Evolutionary conservation across 2,113 vertebrate species (phyloP), one percentile per base, ranked within the genome.

Genomic region (Plecotus auritus): DNA sequence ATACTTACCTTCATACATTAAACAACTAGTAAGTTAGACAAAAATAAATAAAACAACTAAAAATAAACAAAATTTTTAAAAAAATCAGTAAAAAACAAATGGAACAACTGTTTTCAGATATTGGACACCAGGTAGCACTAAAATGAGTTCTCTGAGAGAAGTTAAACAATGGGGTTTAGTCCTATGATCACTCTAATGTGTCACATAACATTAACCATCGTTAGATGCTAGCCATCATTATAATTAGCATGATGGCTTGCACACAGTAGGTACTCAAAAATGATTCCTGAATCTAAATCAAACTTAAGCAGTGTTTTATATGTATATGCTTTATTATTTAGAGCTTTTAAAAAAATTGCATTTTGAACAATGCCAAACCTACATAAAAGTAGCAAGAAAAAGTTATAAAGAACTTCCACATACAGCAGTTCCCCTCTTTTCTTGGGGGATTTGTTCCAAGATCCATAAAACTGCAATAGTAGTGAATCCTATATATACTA

Each of bases 321-420:
- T 67, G 40, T 17, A 59, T 32, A 80, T 88, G 59, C 59, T 90
- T 91, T 93, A 64, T 45, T 51, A 72, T 20, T 42, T 78, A 40
- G 18, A 61, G 20, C 32, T 30, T 72, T 90, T 82, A 35, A 74
- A 72, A 94, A 94, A 54, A 22, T 64, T 74, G 64, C 12, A 69
- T 80, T 84, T 87, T 70, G n/a, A 88, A 42, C 32, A 88, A 80
- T 88, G n/a, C 14, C 49, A 95, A 86, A 81, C 42, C 35, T 84
- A 80, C 12, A 54, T 47, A 88, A 91, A 88, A 40, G 37, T 80
- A 32, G 8, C 8, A 84, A 59, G 23, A 81, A 69, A 40, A 76
- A 23, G 9, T 73, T 87, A 7, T 28, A 88, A 81, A 69, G 4
- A 72, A 51, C 7, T 85, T 1, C 18, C 37, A n/a, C 47, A 56